A percentile compares a stretch with the other conserved stretches of the same genome.
Conservation (phyloP, 2,888 invertebrate species). For the Eupithecia insigniata region DNA sequence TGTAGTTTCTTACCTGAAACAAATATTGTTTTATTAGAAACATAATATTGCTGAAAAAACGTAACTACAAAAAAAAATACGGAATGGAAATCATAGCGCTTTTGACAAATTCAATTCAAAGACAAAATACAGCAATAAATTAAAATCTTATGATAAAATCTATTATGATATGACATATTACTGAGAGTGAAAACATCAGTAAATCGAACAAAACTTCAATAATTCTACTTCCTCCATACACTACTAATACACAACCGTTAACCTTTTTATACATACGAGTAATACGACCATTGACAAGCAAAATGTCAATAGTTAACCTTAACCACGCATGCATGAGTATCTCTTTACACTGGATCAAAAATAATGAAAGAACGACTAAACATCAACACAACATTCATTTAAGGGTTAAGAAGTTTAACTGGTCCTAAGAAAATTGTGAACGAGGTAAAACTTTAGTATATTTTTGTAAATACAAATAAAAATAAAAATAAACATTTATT, state of each 20-base stretch:
- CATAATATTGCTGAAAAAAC: background rate
- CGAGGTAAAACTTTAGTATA: too few relatives aligned
- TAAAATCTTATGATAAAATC: too few relatives aligned
- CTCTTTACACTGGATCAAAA: background rate
- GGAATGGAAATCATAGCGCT: background rate
- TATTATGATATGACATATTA: too few relatives aligned
- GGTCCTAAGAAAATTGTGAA: too few relatives aligned
- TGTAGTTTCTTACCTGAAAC: conserved; percentile 36
- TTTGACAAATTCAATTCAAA: background rate
- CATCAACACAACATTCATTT: too few relatives aligned
- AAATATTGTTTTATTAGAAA: conserved; percentile 18
- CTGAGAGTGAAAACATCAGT: too few relatives aligned
- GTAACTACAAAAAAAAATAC: background rate
- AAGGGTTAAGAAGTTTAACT: too few relatives aligned
- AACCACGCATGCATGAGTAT: background rate
- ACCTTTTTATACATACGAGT: background rate
- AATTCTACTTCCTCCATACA: background rate
- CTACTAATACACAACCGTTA: too few relatives aligned
- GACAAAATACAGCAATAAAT: background rate
- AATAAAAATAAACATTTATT: too few relatives aligned
- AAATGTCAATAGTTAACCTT: background rate
- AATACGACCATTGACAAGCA: background rate
- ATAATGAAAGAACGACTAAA: background rate
- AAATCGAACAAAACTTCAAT: background rate
- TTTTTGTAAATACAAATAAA: too few relatives aligned